Evolutionary conservation across 2,113 vertebrate genomes (phyloP), one percentile per base, ranked within the genome.

Genomic region (Podiceps cristatus): DNA sequence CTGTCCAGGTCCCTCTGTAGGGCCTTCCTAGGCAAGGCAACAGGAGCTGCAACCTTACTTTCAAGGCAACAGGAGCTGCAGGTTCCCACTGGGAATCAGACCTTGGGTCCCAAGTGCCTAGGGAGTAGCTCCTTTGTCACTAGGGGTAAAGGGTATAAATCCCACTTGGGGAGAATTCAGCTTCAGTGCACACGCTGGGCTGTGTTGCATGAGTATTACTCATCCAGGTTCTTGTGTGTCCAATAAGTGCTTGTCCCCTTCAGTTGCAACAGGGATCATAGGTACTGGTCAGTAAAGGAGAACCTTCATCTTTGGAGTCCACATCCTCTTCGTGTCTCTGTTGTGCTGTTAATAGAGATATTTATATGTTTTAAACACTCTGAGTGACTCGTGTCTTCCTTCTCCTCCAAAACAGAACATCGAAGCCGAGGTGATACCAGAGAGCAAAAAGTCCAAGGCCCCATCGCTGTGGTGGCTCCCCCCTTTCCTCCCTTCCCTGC

Each of bases 401-500:
- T 95, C 84, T 95, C 87, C 75, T 96, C 49, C 95, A 97, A 98
- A 98, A 95, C 97, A 98, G 98, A 99, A 90, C 98, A 98, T 87
- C 98, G 98, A 94, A 98, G 97, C 96, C 97, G 97, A 67, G 97
- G 97, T 5, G 98, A 98, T 93, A 99, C 98, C 93, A 98, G 98
- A 88, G 99, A 99, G 93, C 98, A 97, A 17, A 98, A 98, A 90
- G 97, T 98, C 10, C 98, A 98, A 90, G 98, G 98, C 72, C 97
- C 98, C 18, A 93, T 98, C 42, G 96, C 98, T 4, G 97, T 98
- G 49, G 97, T 98, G 77, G 98, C 97, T 85, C 99, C 99, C 17
- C 99, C 99, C 4, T 98, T 99, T 97, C 99, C 98, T 44, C 86
- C 98, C 83, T 98, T 98, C 86, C 99, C 99, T 42, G 98, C 98